Evolutionary conservation across 2,797 vertebrate genomes (phyloP), one percentile per base, ranked within the genome.

Genomic region (Luscinia megarhynchos): DNA sequence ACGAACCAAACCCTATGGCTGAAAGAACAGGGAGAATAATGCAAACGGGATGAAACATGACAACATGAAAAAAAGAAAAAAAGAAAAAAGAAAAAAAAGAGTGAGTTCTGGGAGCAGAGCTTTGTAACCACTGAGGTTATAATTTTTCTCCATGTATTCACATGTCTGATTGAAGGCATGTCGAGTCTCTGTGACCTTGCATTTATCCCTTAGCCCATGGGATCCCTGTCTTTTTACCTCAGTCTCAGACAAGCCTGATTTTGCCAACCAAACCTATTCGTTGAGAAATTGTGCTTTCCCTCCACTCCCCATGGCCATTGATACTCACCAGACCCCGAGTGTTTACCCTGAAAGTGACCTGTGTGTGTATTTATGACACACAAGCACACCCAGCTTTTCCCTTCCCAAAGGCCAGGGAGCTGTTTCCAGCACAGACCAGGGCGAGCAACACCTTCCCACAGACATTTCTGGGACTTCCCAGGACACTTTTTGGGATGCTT

Each of bases 181-280:
- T 24, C 26, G 41, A 23, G 23, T 50, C 17, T 55, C 11, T 4
- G 8, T 32, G 43, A 66, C 43, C 8, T 45, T 19, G 20, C 0
- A 0, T 38, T 64, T 36, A 10, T 32, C 38, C 27, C 40, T 59
- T 32, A 51, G 58, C 26, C 12, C 38, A 6, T 9, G 6, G 24
- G 18, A 43, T 43, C 43, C 5, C 43, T 20, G 45, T 17, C 3
- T 69, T 68, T 84, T 62, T 7, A 61, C 40, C 15, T 29, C 76
- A n/a, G 34, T 34, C 29, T 62, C 27, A 59, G 4, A 4, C 18
- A 3, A 4, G 29, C 0, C 0, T 30, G 10, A 22, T 34, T 76
- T 51, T 58, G 13, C 32, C n/a, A 32, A 8, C 23, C 3, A 20
- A 34, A 64, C 1, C 8, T 7, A 4, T 24, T n/a, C 11, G 40